These are phyloP conservation scores for Mugil cephalus DNA, from an alignment of 2,113 vertebrate genomes.

Conservation along the genomic window DNA sequence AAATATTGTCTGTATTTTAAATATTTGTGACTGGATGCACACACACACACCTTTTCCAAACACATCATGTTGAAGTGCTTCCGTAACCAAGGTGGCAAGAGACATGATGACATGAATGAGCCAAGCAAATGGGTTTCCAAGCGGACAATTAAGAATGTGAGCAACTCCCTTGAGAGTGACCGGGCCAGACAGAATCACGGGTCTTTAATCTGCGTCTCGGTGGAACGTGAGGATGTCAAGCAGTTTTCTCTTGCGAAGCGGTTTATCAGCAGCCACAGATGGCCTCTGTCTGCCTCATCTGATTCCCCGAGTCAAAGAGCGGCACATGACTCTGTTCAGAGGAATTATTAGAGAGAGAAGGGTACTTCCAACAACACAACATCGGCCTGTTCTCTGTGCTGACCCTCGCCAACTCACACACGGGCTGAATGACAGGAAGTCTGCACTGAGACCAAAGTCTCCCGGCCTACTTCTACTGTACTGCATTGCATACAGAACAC, in stretches of 20 bases:
- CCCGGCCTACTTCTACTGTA: slow-evolving; percentile 37
- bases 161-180: background rate
- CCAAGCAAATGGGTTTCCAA: background rate
- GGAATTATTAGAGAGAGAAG: background rate
- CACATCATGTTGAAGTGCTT: background rate
- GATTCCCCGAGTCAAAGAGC: background rate
- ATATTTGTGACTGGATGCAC: background rate
- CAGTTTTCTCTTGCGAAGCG: background rate
- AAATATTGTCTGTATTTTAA: too few relatives aligned
- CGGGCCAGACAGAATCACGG: background rate
- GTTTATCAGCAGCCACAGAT: background rate
- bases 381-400: slow-evolving; percentile 9
- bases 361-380: slow-evolving; percentile 7
- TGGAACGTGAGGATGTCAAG: background rate
- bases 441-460: slow-evolving; percentile 24
- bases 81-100: background rate
- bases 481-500: background rate
- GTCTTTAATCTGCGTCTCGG: slow-evolving; percentile 1
- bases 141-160: background rate
- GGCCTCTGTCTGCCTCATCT: background rate
- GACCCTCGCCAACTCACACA: background rate
- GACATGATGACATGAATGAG: background rate
- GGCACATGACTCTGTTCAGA: background rate
- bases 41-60: too few relatives aligned
- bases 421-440: slow-evolving; percentile 55